Evolutionary conservation across 2,797 vertebrate species (phyloP).

Genomic region (Gambelia wislizenii): DNA sequence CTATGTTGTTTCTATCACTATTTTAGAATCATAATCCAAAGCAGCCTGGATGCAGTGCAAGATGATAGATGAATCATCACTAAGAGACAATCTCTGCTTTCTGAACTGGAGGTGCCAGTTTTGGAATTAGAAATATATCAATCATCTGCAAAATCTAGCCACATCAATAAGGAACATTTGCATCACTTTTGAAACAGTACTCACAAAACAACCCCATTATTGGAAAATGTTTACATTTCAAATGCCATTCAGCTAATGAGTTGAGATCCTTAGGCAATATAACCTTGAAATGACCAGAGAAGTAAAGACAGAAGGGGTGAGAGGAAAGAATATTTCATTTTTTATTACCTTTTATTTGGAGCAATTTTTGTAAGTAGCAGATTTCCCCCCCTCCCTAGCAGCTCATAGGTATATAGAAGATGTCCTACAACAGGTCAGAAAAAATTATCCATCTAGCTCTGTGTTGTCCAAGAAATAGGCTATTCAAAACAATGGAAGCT

Average conservation of each 20-base stretch:
- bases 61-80: background rate
- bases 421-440: background rate
- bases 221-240: background rate
- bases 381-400: background rate
- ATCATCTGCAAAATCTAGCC: background rate
- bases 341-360: background rate
- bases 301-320: background rate
- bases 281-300: background rate
- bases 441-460: background rate
- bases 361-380: background rate
- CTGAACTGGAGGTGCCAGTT: background rate
- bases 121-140: background rate
- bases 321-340: background rate
- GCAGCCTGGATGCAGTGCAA: background rate
- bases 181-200: too few relatives aligned
- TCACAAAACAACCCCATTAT: background rate
- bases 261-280: too few relatives aligned
- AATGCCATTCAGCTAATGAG: background rate
- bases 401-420: background rate
- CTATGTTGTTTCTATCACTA: background rate
- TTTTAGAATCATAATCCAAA: slow-evolving; percentile 6
- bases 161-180: background rate
- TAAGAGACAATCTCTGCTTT: slow-evolving; percentile 9
- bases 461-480: background rate
- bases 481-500: background rate